These are phyloP conservation scores for Crocallis elinguaria DNA, from an alignment of 2,888 invertebrate genomes.

Conservation along the genomic window DNA sequence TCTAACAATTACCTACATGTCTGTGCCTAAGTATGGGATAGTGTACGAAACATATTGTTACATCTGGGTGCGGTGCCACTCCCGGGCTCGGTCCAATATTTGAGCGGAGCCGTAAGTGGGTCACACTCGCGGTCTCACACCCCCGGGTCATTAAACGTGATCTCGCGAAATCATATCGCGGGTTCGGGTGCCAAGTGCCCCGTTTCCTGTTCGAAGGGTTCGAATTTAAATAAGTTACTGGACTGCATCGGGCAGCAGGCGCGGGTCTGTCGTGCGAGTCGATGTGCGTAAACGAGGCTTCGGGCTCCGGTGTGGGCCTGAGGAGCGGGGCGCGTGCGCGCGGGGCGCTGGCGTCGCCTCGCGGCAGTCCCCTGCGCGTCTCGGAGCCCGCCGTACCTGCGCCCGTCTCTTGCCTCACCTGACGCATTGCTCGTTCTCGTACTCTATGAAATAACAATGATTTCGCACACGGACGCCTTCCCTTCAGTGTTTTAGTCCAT, in stretches of 20 bases:
- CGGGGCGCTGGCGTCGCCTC: conserved; percentile 69
- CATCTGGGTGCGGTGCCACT: conserved; percentile 60
- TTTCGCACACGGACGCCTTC: conserved; percentile 50
- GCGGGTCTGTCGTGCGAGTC: conserved; percentile 45
- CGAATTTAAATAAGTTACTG: conserved; percentile 46
- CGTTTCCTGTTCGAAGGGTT: conserved; percentile 47
- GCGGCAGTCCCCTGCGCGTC: conserved; percentile 73
- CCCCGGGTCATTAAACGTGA: conserved; percentile 44
- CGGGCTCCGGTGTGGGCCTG: conserved; percentile 43
- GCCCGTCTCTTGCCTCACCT: conserved; percentile 42
- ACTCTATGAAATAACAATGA: conserved; percentile 70
- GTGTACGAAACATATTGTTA: conserved; percentile 54
- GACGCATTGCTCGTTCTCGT: conserved; percentile 57
- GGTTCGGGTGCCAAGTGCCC: conserved; percentile 44
- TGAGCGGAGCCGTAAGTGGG: conserved; percentile 64
- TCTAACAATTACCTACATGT: conserved; percentile 14
- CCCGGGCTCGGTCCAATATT: conserved; percentile 69
- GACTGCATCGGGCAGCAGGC: conserved; percentile 45
- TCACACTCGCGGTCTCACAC: conserved; percentile 55
- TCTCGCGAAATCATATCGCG: conserved; percentile 41
- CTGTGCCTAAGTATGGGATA: conserved; percentile 26
- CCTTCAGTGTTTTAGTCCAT: conserved; percentile 62
- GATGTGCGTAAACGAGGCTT: conserved; percentile 65
- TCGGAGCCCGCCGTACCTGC: conserved; percentile 57
- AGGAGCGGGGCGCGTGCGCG: conserved; percentile 56